Evolutionary conservation across 2,888 invertebrate species (phyloP), one percentile per base, ranked within the genome.

Genomic region (Himalopsyche kuldschensis): DNA sequence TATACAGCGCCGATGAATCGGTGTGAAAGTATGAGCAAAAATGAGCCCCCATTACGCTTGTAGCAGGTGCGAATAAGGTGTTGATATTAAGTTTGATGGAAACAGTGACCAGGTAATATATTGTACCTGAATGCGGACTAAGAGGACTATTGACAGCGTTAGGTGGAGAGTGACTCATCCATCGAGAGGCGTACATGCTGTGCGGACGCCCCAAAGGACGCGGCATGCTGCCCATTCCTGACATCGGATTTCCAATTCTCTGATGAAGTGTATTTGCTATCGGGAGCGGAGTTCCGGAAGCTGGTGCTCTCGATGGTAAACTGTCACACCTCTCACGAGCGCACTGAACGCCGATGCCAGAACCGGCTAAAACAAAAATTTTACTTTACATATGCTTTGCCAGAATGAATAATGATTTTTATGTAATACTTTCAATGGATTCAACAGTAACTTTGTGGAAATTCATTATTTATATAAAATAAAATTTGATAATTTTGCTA

Each of bases 291-390:
- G 35, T 41, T 35, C n/a, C 75, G 32, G 27, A 32, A 20, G 24
- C 77, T 4, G 77, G 24, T 6, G 24, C 35, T 17, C 82, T 48
- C 17, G 95, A 94, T 4, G 96, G 97, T 92, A 97, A 94, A 88
- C 96, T 97, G 89, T 96, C 97, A 89, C 96, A 96, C 84, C 97
- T 93, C 87, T 95, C 96, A 78, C 96, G 92, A 83, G 92, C 87
- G n/a, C 87, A 87, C 47, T 27, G 80, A 81, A 81, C 83, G 35
- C 35, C 69, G 63, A 82, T 78, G 35, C 78, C 46, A 63, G 80
- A 80, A 10, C 80, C 78, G 41, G 80, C 87, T 83, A 55, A 79
- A 82, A 79, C 31, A 82, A 82, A 84, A 20, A 81, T 15, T n/a
- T 2, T 6, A 55, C 15, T 6, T 24, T n/a, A 20, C 20, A 55